Conservation (phyloP, 2,797 vertebrate genomes). For the Pseudomugil gertrudae region DNA sequence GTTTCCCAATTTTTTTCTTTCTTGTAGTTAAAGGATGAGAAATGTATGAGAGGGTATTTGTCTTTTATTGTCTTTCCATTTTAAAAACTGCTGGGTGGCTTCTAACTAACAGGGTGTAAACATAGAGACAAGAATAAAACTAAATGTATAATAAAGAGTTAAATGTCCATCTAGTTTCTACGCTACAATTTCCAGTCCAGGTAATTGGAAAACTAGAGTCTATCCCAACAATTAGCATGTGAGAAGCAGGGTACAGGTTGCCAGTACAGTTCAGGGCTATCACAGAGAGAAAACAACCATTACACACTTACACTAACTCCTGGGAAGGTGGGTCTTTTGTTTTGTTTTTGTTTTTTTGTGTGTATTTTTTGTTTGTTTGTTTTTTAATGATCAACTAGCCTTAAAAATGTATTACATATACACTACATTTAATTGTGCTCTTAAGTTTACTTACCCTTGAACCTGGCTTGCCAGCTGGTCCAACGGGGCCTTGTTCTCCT, state of each 20-base stretch:
- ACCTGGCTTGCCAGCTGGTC: conserved; percentile 88
- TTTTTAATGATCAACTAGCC: no score
- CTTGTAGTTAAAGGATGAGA: conserved; percentile 14
- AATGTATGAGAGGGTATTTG: neutral
- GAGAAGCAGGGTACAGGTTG: neutral
- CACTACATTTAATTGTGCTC: neutral
- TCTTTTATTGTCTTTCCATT: neutral
- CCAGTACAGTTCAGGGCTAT: neutral
- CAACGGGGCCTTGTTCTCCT: conserved; percentile 86
- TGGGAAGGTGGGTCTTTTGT: neutral
- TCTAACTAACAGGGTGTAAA: neutral
- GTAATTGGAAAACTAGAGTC: no score
- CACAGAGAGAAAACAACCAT: neutral
- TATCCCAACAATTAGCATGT: neutral
- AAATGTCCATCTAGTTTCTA: neutral
- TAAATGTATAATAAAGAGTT: neutral
- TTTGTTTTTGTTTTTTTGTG: no score
- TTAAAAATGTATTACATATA: neutral
- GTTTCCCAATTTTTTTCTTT: conserved; percentile 16
- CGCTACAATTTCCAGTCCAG: no score
- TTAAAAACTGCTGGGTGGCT: neutral
- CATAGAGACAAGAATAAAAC: neutral
- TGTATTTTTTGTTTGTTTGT: no score
- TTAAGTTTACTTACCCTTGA: conserved; percentile 84
- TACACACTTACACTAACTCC: neutral